Conservation (phyloP, 2,888 invertebrate genomes). For the Melanchra persicariae region DNA sequence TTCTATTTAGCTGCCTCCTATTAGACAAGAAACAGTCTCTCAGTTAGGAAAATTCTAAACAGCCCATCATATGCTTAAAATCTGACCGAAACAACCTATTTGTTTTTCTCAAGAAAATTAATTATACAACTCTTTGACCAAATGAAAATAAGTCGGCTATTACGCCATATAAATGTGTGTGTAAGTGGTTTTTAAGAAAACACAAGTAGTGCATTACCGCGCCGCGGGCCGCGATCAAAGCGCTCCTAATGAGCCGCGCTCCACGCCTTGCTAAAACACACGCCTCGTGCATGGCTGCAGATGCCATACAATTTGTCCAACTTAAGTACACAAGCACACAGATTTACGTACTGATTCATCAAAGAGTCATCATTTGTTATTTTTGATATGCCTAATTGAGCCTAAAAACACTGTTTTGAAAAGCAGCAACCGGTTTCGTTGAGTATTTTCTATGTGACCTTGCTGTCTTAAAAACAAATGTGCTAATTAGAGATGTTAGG, state of each 20-base stretch:
- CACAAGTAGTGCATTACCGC: constrained; percentile 69
- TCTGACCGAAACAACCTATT: constrained; percentile 5
- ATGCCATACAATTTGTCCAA: constrained; percentile 45
- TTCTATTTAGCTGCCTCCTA: too few relatives aligned
- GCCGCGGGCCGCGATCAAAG: constrained; percentile 67
- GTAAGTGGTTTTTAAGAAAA: constrained; percentile 65
- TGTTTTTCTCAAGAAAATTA: constrained; percentile 3
- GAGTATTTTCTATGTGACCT: not conserved
- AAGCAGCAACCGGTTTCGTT: not conserved
- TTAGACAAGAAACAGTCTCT: not conserved
- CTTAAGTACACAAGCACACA: constrained; percentile 28
- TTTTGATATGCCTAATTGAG: constrained; percentile 1
- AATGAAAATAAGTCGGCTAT: constrained; percentile 42
- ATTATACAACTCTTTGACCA: constrained; percentile 24
- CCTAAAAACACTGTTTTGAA: not conserved
- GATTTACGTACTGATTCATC: constrained; percentile 21
- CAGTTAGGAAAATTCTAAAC: not conserved
- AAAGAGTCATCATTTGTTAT: constrained; percentile 12
- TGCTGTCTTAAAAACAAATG: not conserved
- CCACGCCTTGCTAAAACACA: constrained; percentile 52
- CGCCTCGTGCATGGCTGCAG: constrained; percentile 18
- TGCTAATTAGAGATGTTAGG: not conserved
- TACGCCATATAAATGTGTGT: constrained; percentile 36
- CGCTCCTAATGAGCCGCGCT: constrained; percentile 69
- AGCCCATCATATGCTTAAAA: not conserved